Evolutionary conservation across 2,797 vertebrate species (phyloP).

Genomic region (Acanthurus tractus): DNA sequence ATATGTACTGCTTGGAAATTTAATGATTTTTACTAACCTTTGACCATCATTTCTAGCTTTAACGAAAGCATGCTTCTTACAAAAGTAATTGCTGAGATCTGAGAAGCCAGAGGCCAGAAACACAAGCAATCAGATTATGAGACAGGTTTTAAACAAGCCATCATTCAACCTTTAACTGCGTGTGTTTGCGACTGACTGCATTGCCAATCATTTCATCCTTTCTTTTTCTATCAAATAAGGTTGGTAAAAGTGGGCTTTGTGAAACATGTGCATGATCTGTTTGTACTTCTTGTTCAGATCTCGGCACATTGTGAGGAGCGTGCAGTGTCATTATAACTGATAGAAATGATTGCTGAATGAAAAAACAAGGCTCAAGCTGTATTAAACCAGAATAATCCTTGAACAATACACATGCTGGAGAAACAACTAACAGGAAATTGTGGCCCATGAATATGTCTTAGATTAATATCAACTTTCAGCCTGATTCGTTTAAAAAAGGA

Average conservation of each 20-base stretch:
- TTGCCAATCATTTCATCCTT: not conserved
- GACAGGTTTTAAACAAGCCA: not conserved
- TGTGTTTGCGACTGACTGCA: not conserved
- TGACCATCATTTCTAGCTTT: not conserved
- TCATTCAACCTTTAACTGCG: not conserved
- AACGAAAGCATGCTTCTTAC: not conserved
- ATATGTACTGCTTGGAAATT: too few relatives aligned
- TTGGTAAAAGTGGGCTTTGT: not conserved
- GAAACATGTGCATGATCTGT: not conserved
- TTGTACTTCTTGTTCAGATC: not conserved
- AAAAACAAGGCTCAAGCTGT: not conserved
- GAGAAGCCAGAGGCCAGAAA: not conserved
- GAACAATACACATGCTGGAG: not conserved
- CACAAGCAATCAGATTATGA: not conserved
- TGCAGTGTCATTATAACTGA: not conserved
- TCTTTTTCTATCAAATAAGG: not conserved
- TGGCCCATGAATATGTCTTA: not conserved
- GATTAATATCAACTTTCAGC: not conserved
- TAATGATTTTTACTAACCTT: not conserved
- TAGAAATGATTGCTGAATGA: not conserved
- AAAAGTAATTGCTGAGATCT: constrained; percentile 5
- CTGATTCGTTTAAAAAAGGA: not conserved
- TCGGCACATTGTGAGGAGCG: not conserved
- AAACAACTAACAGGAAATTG: too few relatives aligned
- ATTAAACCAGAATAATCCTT: not conserved